A percentile compares a stretch with the other conserved stretches of the same genome.
Evolutionary conservation across 2,113 vertebrate species (phyloP).

Genomic region (Limnothrissa miodon): DNA sequence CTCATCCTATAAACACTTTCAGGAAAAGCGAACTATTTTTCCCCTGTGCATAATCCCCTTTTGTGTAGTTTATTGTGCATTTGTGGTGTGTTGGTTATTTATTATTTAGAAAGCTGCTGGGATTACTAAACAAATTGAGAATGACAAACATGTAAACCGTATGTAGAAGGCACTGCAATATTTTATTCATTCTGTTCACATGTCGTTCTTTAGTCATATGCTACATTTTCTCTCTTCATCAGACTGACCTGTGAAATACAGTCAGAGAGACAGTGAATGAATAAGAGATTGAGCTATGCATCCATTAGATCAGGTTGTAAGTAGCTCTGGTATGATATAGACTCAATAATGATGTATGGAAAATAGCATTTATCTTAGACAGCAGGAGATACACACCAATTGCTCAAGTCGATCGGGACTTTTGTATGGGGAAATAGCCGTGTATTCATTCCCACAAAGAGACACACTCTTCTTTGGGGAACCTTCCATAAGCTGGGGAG

Average conservation of each 20-base stretch:
- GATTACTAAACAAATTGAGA: too few species aligned
- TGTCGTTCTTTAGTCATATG: background rate
- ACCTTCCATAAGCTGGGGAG: slow-evolving; percentile 9
- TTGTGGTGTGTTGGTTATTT: too few species aligned
- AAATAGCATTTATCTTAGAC: background rate
- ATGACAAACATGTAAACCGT: background rate
- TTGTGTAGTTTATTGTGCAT: too few species aligned
- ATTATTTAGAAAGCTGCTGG: too few species aligned
- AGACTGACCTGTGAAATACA: background rate
- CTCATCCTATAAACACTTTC: too few species aligned
- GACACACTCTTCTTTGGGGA: background rate
- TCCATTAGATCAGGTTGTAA: background rate
- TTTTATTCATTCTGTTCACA: background rate
- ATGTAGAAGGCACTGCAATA: background rate
- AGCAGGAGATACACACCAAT: background rate
- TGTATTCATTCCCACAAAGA: background rate
- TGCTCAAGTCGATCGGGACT: background rate
- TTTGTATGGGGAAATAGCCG: background rate
- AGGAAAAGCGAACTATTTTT: too few species aligned
- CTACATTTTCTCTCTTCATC: background rate
- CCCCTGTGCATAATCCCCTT: too few species aligned
- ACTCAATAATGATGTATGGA: too few species aligned
- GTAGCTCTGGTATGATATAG: too few species aligned
- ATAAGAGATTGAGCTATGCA: background rate
- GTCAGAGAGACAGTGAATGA: background rate